Conservation (phyloP, 2,888 invertebrate genomes). For the Pedicia rivosa region DNA sequence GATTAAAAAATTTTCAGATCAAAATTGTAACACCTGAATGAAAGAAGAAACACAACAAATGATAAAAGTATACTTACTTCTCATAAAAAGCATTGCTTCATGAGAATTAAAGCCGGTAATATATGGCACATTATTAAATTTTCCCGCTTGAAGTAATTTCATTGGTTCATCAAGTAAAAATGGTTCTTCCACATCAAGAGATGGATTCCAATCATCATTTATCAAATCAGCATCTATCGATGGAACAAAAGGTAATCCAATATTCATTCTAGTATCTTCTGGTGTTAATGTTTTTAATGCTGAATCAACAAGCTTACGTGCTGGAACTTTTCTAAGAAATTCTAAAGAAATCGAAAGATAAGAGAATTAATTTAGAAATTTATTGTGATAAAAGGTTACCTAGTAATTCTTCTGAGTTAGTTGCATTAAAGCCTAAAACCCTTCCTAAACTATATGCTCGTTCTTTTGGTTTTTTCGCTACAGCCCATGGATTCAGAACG, state of each 20-base stretch:
- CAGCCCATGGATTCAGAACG: constrained; percentile 44
- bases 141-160: constrained; percentile 27
- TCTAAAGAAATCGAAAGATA: constrained; percentile 21
- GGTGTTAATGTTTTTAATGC: constrained; percentile 35
- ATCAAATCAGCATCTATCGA: constrained; percentile 33
- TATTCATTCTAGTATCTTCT: constrained; percentile 39
- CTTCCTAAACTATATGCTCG: constrained; percentile 39
- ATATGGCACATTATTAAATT: constrained; percentile 40
- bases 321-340: constrained; percentile 40
- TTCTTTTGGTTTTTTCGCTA: constrained; percentile 33
- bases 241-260: constrained; percentile 43
- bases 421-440: constrained; percentile 38
- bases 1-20: too few relatives aligned
- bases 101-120: constrained; percentile 47
- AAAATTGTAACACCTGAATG: too few relatives aligned
- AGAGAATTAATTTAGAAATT: too few relatives aligned
- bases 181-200: constrained; percentile 25
- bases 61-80: constrained; percentile 29
- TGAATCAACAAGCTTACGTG: constrained; percentile 40
- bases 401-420: constrained; percentile 38
- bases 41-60: too few relatives aligned
- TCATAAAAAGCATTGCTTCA: constrained; percentile 45
- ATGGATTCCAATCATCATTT: constrained; percentile 11
- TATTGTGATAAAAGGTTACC: constrained; percentile 8
- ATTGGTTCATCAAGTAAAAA: constrained; percentile 39